Evolutionary conservation across 2,888 invertebrate genomes (phyloP).

Genomic region (Spisula subtruncata): DNA sequence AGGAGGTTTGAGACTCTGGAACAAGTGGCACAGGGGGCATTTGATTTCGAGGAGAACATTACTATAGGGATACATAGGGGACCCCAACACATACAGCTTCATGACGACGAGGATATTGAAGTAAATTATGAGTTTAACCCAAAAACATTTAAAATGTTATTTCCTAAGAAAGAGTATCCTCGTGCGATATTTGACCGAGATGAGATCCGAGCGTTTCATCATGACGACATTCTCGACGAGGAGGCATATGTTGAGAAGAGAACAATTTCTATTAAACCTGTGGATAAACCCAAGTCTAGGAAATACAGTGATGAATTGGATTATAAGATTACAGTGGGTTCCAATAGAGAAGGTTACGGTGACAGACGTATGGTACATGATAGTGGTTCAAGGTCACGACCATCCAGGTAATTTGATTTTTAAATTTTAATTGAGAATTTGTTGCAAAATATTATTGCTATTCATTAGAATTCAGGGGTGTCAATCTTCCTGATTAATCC

Average conservation of each 20-base stretch:
- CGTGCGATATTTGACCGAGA: conserved; percentile 83
- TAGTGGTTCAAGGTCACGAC: conserved; percentile 46
- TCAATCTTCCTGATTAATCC: too few relatives aligned
- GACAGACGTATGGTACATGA: conserved; percentile 68
- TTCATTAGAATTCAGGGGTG: too few relatives aligned
- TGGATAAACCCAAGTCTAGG: conserved; percentile 61
- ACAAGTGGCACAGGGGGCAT: conserved; percentile 62
- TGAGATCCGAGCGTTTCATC: conserved; percentile 79
- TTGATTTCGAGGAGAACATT: conserved; percentile 83
- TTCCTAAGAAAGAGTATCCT: conserved; percentile 79
- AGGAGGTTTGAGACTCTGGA: conserved; percentile 68
- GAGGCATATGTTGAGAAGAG: conserved; percentile 77
- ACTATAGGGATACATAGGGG: conserved; percentile 84
- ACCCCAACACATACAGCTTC: conserved; percentile 70
- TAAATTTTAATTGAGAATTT: too few relatives aligned
- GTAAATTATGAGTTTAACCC: conserved; percentile 77
- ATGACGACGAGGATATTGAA: conserved; percentile 72
- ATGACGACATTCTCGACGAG: conserved; percentile 80
- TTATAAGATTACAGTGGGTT: conserved; percentile 63
- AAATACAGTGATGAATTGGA: conserved; percentile 49
- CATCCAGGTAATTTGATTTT: conserved; percentile 35
- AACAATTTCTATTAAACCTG: conserved; percentile 75
- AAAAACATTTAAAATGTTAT: conserved; percentile 78
- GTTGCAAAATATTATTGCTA: too few relatives aligned
- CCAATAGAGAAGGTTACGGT: conserved; percentile 48